A percentile compares a stretch with the other conserved stretches of the same genome.
phyloP scores from a whole-genome alignment of 2,888 invertebrate genomes.

The Drosophila imparisetae region DNA sequence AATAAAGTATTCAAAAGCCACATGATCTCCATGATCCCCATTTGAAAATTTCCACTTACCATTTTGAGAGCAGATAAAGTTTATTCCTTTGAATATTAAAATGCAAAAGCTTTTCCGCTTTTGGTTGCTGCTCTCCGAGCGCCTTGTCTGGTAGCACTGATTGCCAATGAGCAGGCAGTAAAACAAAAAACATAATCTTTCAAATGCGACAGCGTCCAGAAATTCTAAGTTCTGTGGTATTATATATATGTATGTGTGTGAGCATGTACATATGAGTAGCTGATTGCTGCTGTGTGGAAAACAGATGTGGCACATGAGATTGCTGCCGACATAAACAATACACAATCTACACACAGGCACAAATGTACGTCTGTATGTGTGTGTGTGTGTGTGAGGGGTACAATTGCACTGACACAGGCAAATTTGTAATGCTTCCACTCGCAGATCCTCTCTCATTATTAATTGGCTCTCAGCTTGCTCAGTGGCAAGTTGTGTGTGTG shows the following conservation, averaged over 20 bases:
- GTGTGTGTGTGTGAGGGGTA: constrained; percentile 43
- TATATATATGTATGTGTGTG: constrained; percentile 16
- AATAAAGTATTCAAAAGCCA: constrained; percentile 19
- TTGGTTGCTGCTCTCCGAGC: constrained; percentile 22
- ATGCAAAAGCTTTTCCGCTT: constrained; percentile 4
- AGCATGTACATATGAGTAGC: constrained; percentile 18
- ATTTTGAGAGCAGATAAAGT: constrained; percentile 7
- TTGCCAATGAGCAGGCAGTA: constrained; percentile 30
- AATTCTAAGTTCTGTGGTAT: constrained; percentile 68
- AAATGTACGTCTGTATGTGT: not conserved
- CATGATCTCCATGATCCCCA: constrained; percentile 12
- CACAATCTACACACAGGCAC: constrained; percentile 16
- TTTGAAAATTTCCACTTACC: constrained; percentile 27
- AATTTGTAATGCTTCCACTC: constrained; percentile 15
- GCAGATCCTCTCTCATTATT: constrained; percentile 32
- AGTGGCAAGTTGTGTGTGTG: constrained; percentile 7
- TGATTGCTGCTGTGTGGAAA: constrained; percentile 37
- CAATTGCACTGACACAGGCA: constrained; percentile 67
- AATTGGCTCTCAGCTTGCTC: constrained; percentile 22
- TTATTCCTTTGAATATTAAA: not conserved
- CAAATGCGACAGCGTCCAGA: constrained; percentile 61
- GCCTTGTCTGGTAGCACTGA: constrained; percentile 47
- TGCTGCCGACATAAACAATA: constrained; percentile 43
- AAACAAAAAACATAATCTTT: constrained; percentile 64
- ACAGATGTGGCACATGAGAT: constrained; percentile 73